Evolutionary conservation across 2,888 invertebrate species (phyloP).

Genomic region (Acanthosepion pharaonis): DNA sequence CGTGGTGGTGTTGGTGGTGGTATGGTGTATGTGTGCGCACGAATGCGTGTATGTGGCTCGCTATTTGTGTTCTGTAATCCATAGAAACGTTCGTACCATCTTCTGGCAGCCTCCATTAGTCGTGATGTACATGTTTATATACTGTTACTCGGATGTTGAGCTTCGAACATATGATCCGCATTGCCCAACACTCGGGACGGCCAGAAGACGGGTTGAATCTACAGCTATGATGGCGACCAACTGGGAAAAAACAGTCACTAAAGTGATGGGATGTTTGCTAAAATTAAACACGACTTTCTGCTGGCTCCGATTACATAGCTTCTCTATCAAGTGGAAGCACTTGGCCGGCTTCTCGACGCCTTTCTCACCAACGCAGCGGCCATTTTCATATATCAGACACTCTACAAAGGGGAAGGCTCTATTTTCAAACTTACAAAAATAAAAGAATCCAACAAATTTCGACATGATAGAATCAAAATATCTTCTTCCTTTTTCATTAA

Average conservation of each 20-base stretch:
- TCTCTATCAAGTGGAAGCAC: constrained; percentile 11
- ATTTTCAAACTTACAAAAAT: neutral
- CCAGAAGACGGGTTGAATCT: neutral
- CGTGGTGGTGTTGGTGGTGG: neutral
- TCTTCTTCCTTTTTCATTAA: too few species aligned
- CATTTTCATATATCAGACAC: neutral
- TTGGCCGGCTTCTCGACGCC: neutral
- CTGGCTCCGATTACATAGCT: neutral
- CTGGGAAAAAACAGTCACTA: neutral
- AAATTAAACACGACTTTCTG: constrained; percentile 9
- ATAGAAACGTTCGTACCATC: neutral
- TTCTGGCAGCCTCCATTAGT: neutral
- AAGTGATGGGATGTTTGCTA: constrained; percentile 14
- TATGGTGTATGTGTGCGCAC: neutral
- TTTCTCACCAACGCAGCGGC: neutral
- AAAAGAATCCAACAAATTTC: neutral
- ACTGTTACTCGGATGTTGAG: neutral
- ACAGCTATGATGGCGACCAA: constrained; percentile 33
- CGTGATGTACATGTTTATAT: constrained; percentile 6
- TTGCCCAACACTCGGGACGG: constrained; percentile 21
- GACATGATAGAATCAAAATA: neutral
- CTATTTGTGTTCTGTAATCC: neutral
- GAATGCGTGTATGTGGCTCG: neutral
- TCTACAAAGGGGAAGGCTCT: neutral
- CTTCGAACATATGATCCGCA: neutral